These are phyloP conservation scores for Masticophis lateralis DNA, from an alignment of 2,797 vertebrate genomes.

Conservation along the genomic window DNA sequence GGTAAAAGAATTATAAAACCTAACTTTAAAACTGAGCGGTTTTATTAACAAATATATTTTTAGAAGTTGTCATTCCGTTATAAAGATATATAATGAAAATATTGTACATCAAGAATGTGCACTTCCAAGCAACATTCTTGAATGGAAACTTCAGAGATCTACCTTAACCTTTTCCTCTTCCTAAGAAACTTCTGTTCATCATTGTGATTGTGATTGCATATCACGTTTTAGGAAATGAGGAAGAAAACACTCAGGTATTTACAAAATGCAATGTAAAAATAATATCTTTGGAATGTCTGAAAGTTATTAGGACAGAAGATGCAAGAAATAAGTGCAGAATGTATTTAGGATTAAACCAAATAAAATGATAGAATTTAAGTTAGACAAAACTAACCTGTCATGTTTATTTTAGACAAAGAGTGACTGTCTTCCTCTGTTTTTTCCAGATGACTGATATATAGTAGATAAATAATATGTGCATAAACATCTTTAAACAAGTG, in stretches of 20 bases:
- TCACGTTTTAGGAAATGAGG: not conserved
- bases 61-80: not conserved
- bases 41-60: not conserved
- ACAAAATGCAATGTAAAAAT: not conserved
- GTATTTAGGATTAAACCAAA: not conserved
- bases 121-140: not conserved
- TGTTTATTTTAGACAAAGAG: not conserved
- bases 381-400: not conserved
- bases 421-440: not conserved
- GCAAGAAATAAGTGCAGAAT: conserved; percentile 14
- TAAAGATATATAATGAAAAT: not conserved
- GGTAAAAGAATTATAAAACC: not conserved
- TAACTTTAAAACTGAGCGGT: not conserved
- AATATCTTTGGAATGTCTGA: not conserved
- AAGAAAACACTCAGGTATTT: not conserved
- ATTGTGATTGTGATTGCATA: not conserved
- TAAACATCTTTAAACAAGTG: not conserved
- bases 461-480: not conserved
- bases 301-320: not conserved
- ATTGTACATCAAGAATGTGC: not conserved
- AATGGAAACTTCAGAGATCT: not conserved
- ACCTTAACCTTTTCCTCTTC: not conserved
- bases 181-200: not conserved
- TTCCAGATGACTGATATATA: not conserved
- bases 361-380: not conserved